Percentiles rank a stretch among this genome's conserved stretches.
Conservation (phyloP, 2,888 invertebrate genomes). For the Patella caerulea region DNA sequence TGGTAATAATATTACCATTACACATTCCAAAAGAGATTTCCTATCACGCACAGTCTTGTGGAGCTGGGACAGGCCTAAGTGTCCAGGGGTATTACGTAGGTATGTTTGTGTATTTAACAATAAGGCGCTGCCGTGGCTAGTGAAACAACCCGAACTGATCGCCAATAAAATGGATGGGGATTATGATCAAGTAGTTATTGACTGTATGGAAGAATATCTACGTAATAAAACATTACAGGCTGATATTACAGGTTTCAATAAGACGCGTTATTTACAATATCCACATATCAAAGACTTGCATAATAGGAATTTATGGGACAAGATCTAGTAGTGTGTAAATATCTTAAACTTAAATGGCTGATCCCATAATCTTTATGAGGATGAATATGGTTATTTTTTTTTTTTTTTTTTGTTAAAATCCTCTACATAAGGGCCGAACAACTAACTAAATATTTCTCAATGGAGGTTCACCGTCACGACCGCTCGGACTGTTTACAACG, state of each 20-base stretch:
- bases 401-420: too few species aligned
- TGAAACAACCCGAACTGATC: slow-evolving; percentile 56
- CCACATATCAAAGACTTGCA: neutral
- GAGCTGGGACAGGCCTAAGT: slow-evolving; percentile 36
- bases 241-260: neutral
- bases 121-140: slow-evolving; percentile 58
- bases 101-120: slow-evolving; percentile 48
- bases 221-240: neutral
- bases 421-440: too few species aligned
- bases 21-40: slow-evolving; percentile 41
- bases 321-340: too few species aligned
- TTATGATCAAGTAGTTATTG: slow-evolving; percentile 41
- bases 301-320: neutral
- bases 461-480: too few species aligned
- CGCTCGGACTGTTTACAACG: too few species aligned
- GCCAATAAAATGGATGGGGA: slow-evolving; percentile 60
- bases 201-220: slow-evolving; percentile 29
- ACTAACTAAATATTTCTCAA: too few species aligned
- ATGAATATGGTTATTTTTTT: too few species aligned
- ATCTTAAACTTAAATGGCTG: too few species aligned
- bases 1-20: slow-evolving; percentile 46
- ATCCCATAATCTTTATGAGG: too few species aligned
- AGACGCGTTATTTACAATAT: neutral
- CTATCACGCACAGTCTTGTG: slow-evolving; percentile 52
- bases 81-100: slow-evolving; percentile 42